Conservation (phyloP, 2,797 vertebrate species). For the Alcedo quadribrachys region DNA sequence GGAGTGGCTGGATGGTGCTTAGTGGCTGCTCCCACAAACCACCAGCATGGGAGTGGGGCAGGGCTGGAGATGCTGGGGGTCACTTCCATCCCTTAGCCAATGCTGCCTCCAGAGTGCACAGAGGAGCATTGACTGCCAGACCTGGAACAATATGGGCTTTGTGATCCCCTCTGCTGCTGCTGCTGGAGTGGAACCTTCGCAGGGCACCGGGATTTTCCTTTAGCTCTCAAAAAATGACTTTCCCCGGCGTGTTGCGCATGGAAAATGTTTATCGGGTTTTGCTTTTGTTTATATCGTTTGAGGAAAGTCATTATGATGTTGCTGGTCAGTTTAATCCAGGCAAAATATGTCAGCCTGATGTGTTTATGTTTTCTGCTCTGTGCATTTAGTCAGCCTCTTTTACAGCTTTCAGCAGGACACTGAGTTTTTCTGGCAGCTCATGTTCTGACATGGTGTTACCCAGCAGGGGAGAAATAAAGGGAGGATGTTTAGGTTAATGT, state of each 20-base stretch:
- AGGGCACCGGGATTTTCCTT: constrained; percentile 35
- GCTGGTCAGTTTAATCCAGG: not conserved
- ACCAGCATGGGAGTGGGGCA: fast-evolving
- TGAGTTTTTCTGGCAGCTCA: constrained; percentile 33
- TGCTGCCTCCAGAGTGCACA: constrained; percentile 30
- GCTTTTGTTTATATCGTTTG: not conserved
- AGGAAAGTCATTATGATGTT: not conserved
- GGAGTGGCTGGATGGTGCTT: fast-evolving
- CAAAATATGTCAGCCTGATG: not conserved
- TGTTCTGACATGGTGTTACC: constrained; percentile 50
- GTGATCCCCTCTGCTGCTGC: constrained; percentile 2
- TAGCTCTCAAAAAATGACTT: constrained; percentile 18
- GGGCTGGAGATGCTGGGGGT: not conserved
- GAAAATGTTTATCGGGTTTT: constrained; percentile 57
- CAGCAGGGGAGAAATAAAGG: constrained; percentile 62
- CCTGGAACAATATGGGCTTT: constrained; percentile 67
- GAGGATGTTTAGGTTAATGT: constrained; percentile 70
- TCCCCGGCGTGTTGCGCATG: not conserved
- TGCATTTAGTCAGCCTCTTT: not conserved
- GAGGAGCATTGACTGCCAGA: constrained; percentile 1
- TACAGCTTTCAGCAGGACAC: constrained; percentile 43
- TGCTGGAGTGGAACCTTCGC: not conserved
- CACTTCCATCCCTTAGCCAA: not conserved
- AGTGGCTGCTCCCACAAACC: fast-evolving
- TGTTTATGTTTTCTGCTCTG: constrained; percentile 34